These are phyloP conservation scores for Catharus ustulatus DNA, from an alignment of 2,797 vertebrate species.

Conservation along the genomic window DNA sequence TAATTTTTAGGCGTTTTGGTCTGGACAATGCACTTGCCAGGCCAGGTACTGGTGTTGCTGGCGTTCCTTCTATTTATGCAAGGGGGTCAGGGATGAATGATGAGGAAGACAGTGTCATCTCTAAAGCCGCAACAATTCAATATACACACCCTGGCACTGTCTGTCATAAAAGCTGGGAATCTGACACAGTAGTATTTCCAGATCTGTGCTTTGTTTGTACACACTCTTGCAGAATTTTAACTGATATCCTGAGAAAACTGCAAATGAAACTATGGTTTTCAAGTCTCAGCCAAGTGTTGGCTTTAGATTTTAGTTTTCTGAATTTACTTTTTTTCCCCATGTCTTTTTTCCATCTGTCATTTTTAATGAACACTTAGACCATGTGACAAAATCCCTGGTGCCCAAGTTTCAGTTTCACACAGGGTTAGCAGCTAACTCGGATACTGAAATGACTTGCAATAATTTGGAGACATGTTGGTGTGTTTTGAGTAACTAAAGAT, in stretches of 20 bases:
- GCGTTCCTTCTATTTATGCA: neutral
- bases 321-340: neutral
- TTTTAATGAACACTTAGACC: neutral
- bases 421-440: neutral
- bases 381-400: neutral
- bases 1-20: neutral
- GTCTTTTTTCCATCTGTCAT: neutral
- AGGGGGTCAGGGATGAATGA: neutral
- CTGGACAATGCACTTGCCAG: neutral
- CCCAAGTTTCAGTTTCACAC: neutral
- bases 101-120: neutral
- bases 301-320: neutral
- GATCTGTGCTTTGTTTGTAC: neutral
- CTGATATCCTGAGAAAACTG: neutral
- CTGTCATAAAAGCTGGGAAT: neutral
- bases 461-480: neutral
- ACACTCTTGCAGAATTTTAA: neutral
- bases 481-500: neutral
- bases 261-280: neutral
- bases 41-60: neutral
- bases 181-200: fast-evolving
- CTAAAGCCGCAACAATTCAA: neutral
- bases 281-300: neutral
- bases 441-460: neutral
- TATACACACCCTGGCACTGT: neutral